Conservation (phyloP, 2,888 invertebrate genomes). For the Rhorus exstirpatorius region DNA sequence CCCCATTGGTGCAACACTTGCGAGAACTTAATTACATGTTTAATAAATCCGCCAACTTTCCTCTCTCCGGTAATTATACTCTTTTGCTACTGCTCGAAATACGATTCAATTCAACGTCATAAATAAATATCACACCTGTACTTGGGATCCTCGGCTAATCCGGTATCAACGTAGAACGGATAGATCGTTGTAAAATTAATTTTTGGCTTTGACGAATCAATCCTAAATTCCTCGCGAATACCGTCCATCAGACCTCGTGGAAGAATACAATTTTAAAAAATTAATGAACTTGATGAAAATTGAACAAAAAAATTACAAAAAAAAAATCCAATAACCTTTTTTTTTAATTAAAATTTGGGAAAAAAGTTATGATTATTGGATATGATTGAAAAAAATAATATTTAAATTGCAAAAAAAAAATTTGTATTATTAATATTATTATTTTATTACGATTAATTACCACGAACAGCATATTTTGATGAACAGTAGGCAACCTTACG, state of each 20-base stretch:
- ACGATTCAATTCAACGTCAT: neutral
- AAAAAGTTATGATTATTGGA: neutral
- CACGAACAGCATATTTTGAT: constrained; percentile 86
- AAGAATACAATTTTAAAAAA: constrained; percentile 16
- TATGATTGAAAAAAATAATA: neutral
- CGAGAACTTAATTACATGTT: too few species aligned
- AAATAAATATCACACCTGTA: constrained; percentile 80
- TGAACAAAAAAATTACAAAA: too few species aligned
- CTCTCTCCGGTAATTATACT: too few species aligned
- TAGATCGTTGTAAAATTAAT: constrained; percentile 87
- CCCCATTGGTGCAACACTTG: too few species aligned
- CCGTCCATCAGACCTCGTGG: constrained; percentile 81
- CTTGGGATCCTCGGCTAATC: constrained; percentile 83
- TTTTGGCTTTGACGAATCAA: constrained; percentile 64
- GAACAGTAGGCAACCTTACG: constrained; percentile 86
- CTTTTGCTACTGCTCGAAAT: neutral
- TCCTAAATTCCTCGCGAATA: constrained; percentile 79
- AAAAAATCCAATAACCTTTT: neutral
- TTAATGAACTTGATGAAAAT: too few species aligned
- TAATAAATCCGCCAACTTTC: too few species aligned
- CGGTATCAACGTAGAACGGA: constrained; percentile 87
- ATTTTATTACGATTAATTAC: constrained; percentile 70
- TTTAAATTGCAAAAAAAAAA: neutral
- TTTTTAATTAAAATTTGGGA: neutral
- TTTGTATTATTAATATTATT: neutral